phyloP scores from a whole-genome alignment of 2,888 invertebrate species.

The Physocephala rufipes region DNA sequence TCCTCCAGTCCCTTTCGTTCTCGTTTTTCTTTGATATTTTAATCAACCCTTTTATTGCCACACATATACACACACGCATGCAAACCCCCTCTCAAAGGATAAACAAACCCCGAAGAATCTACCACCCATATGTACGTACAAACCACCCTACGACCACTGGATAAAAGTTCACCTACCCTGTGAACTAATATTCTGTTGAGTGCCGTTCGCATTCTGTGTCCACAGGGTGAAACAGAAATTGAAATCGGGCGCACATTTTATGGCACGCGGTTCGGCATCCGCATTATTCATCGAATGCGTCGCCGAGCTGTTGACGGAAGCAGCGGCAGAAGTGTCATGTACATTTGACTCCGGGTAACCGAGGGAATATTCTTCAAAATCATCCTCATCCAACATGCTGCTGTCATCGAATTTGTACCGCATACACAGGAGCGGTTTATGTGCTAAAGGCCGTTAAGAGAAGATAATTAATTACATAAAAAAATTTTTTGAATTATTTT shows the following conservation, averaged over 20 bases:
- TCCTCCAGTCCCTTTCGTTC: neutral
- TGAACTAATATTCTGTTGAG: conserved; percentile 50
- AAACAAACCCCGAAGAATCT: too few relatives aligned
- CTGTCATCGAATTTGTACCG: conserved; percentile 59
- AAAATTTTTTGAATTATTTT: too few relatives aligned
- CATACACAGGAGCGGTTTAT: conserved; percentile 56
- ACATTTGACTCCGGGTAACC: conserved; percentile 39
- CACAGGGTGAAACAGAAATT: conserved; percentile 59
- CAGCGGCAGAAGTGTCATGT: conserved; percentile 16
- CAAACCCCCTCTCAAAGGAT: too few relatives aligned
- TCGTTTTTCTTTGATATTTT: neutral
- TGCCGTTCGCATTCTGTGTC: conserved; percentile 55
- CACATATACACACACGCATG: too few relatives aligned
- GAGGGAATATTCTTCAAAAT: conserved; percentile 52
- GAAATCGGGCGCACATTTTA: conserved; percentile 55
- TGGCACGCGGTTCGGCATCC: conserved; percentile 36
- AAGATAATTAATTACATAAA: conserved; percentile 17
- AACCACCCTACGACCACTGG: conserved; percentile 33
- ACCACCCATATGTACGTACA: neutral
- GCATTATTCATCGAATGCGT: conserved; percentile 29
- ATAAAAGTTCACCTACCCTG: conserved; percentile 49
- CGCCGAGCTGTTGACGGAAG: conserved; percentile 32
- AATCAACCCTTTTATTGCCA: too few relatives aligned
- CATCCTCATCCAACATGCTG: conserved; percentile 53
- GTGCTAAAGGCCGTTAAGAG: conserved; percentile 52